These are phyloP conservation scores for Bambusicola thoracicus DNA, from an alignment of 2,113 vertebrate genomes.

Conservation along the genomic window DNA sequence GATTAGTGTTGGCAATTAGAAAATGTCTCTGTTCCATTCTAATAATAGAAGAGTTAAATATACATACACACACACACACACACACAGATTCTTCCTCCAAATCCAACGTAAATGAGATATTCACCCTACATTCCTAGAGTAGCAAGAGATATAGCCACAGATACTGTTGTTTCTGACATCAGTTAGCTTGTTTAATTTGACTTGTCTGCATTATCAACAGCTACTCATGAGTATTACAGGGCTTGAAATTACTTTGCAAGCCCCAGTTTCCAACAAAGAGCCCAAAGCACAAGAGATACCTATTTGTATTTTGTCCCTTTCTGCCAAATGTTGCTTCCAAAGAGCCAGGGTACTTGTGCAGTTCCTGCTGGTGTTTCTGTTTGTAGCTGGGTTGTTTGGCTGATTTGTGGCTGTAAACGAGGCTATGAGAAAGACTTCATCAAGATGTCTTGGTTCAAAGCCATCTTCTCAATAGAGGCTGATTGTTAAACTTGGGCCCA, in stretches of 20 bases:
- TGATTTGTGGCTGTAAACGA: constrained; percentile 42
- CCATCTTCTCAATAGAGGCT: constrained; percentile 17
- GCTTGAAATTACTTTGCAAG: constrained; percentile 38
- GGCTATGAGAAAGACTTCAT: constrained; percentile 32
- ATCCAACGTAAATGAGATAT: not conserved
- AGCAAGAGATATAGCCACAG: not conserved
- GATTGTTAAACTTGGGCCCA: constrained; percentile 11
- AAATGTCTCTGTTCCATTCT: not conserved
- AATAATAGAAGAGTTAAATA: not conserved
- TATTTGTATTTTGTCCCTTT: constrained; percentile 7
- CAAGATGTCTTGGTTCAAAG: constrained; percentile 48
- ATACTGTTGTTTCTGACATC: not conserved
- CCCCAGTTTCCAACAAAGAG: not conserved
- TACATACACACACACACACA: not conserved
- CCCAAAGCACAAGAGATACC: constrained; percentile 17
- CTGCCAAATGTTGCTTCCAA: not conserved
- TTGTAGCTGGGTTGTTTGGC: constrained; percentile 46
- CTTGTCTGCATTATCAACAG: not conserved
- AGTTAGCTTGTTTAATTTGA: constrained; percentile 18
- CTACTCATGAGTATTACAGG: constrained; percentile 12
- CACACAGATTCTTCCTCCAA: not conserved
- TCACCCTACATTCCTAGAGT: not conserved
- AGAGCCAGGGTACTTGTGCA: not conserved
- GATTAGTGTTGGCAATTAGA: not conserved
- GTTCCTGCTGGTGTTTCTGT: constrained; percentile 26